Percentiles rank a stretch among this genome's conserved stretches.
phyloP scores from a whole-genome alignment of 2,113 vertebrate genomes.

The Struthio camelus region DNA sequence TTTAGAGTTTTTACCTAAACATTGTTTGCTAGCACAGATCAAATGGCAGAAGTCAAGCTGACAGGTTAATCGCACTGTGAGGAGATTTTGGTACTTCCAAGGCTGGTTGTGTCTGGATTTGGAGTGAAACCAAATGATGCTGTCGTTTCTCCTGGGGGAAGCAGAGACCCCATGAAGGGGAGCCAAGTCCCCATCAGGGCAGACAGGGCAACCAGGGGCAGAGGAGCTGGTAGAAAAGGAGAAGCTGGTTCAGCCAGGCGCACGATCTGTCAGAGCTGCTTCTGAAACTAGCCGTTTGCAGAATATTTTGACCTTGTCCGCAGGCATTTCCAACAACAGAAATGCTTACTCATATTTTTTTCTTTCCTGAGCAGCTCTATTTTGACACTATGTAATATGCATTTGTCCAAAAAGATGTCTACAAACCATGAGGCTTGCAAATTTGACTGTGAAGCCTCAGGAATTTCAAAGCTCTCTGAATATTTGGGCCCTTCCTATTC shows the following conservation, averaged over 20 bases:
- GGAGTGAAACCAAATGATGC: neutral
- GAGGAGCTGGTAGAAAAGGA: neutral
- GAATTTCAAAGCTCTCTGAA: neutral
- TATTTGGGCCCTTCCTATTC: neutral
- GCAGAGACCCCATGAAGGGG: neutral
- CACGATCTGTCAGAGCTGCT: neutral
- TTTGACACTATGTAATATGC: neutral
- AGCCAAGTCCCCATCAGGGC: neutral
- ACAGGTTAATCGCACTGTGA: constrained; percentile 28
- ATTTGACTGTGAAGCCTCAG: neutral
- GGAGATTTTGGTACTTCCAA: constrained; percentile 2
- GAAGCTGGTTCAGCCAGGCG: neutral
- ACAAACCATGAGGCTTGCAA: neutral
- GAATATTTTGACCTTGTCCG: neutral
- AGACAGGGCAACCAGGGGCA: neutral
- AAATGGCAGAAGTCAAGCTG: neutral
- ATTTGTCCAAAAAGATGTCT: neutral
- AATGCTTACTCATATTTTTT: neutral
- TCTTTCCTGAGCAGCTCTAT: neutral
- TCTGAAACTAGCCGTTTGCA: neutral
- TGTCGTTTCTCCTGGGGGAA: neutral
- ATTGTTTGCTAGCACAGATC: neutral
- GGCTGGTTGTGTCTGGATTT: constrained; percentile 12
- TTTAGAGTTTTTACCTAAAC: constrained; percentile 17
- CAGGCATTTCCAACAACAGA: neutral